phyloP scores from a whole-genome alignment of 2,888 invertebrate genomes.

The Anoncus sp. region DNA sequence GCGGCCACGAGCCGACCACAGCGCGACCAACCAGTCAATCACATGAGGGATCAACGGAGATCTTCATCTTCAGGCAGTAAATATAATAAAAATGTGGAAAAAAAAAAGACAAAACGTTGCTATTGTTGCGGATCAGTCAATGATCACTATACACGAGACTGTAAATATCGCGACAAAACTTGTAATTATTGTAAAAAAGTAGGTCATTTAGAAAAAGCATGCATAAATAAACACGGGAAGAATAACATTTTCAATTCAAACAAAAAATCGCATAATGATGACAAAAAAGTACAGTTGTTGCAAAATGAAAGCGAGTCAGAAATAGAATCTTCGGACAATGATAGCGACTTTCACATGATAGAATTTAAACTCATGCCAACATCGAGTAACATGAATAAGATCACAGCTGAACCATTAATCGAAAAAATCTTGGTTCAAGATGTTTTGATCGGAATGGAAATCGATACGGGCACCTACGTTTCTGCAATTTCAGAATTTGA shows the following conservation, averaged over 20 bases:
- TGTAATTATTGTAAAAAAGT: constrained; percentile 38
- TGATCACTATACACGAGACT: constrained; percentile 24
- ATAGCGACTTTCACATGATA: constrained; percentile 10
- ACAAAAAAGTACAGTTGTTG: constrained; percentile 14
- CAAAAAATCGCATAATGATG: background rate
- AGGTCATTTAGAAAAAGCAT: constrained; percentile 39
- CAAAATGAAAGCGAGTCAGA: background rate
- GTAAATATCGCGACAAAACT: constrained; percentile 10
- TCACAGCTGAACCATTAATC: background rate
- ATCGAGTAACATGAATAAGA: background rate
- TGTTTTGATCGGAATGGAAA: constrained; percentile 20
- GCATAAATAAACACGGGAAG: constrained; percentile 31
- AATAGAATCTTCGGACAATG: constrained; percentile 1
- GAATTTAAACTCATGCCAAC: constrained; percentile 6
- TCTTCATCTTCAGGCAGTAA: too few species aligned
- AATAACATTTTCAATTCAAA: constrained; percentile 5
- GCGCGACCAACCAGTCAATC: constrained; percentile 22
- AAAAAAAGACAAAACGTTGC: too few species aligned
- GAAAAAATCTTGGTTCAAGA: too few species aligned
- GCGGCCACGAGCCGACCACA: background rate
- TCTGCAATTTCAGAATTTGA: background rate
- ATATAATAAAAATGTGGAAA: too few species aligned
- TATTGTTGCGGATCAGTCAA: constrained; percentile 18
- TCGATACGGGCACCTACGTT: constrained; percentile 41
- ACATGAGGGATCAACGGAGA: constrained; percentile 17